Conservation (phyloP, 23 tunicate species). For the Trididemnum nubilum region DNA sequence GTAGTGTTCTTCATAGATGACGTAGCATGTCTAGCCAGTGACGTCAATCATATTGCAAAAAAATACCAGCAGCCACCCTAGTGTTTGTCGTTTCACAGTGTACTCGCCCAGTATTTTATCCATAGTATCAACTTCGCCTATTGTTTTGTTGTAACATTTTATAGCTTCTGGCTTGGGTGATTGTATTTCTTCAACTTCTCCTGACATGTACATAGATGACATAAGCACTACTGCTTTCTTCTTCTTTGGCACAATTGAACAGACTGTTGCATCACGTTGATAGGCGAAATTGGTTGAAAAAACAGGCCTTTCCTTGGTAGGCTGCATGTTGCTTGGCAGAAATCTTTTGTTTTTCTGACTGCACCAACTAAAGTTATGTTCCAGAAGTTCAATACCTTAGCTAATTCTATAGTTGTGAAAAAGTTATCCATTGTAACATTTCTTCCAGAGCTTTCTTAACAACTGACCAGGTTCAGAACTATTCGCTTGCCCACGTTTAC, state of each 20-base stretch:
- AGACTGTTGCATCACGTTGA: constrained; percentile 34
- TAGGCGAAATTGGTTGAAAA: constrained; percentile 39
- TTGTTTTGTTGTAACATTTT: constrained; percentile 8
- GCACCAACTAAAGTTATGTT: constrained; percentile 21
- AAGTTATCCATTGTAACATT: constrained; percentile 11
- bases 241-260: constrained; percentile 19
- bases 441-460: constrained; percentile 17
- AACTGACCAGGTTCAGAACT: constrained; percentile 25
- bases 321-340: constrained; percentile 24
- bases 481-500: no score
- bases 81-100: no score
- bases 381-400: constrained; percentile 26
- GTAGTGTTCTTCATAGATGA: no score
- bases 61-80: no score
- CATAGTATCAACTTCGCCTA: constrained; percentile 23
- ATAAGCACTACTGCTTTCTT: constrained; percentile 19
- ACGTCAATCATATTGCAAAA: no score
- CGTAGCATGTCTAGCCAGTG: no score
- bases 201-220: background rate
- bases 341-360: constrained; percentile 24
- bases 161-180: constrained; percentile 19
- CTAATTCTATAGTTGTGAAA: constrained; percentile 17
- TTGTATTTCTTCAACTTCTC: constrained; percentile 32
- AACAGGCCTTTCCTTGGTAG: constrained; percentile 21
- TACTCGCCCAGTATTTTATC: constrained; percentile 41